phyloP scores from a whole-genome alignment of 2,888 invertebrate species.

The Folsomia manolachei region DNA sequence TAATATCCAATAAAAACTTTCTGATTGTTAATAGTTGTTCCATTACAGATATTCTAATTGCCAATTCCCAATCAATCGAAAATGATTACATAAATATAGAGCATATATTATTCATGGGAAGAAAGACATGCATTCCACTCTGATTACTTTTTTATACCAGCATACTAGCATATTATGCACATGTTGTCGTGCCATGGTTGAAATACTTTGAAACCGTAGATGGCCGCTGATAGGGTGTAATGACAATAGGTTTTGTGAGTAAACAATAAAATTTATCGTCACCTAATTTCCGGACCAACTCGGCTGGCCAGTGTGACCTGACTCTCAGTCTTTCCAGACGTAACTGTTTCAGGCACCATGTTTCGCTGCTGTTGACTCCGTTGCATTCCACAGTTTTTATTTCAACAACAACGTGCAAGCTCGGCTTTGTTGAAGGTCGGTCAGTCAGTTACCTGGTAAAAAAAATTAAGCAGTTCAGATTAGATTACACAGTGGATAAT shows the following conservation, averaged over 20 bases:
- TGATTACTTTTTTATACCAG: neutral
- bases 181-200: too few relatives aligned
- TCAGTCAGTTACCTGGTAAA: slow-evolving; percentile 9
- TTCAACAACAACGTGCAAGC: neutral
- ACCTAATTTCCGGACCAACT: slow-evolving; percentile 50
- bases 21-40: neutral
- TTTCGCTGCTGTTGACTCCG: neutral
- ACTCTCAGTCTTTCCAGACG: slow-evolving; percentile 48
- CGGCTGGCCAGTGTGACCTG: slow-evolving; percentile 50
- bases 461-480: neutral
- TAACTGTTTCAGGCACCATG: slow-evolving; percentile 35
- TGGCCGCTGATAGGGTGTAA: too few relatives aligned
- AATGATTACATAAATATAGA: neutral
- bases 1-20: neutral
- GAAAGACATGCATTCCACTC: neutral
- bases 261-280: slow-evolving; percentile 12
- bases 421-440: slow-evolving; percentile 14
- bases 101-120: neutral
- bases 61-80: neutral
- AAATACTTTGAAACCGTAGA: neutral
- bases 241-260: neutral
- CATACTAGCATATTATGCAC: neutral
- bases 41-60: neutral
- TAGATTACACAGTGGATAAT: too few relatives aligned
- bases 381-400: neutral